phyloP scores from a whole-genome alignment of 2,888 invertebrate species.

The Agonopterix heracliana region DNA sequence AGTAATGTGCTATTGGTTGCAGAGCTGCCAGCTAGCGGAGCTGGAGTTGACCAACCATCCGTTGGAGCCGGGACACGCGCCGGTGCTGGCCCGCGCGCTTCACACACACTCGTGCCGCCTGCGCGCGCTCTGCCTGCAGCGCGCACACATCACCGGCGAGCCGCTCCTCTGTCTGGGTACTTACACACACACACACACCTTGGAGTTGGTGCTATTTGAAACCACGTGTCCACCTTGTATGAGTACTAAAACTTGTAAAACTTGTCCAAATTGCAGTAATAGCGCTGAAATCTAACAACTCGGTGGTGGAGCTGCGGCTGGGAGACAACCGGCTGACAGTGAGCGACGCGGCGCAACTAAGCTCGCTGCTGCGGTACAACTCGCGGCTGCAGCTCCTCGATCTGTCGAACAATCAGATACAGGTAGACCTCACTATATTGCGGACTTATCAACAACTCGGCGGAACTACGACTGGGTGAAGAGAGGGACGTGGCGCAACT shows the following conservation, averaged over 20 bases:
- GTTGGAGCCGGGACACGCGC: constrained; percentile 81
- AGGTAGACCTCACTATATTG: constrained; percentile 35
- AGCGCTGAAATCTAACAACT: constrained; percentile 85
- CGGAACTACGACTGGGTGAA: constrained; percentile 91
- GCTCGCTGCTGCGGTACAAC: constrained; percentile 84
- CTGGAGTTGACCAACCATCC: constrained; percentile 79
- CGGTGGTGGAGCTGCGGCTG: constrained; percentile 86
- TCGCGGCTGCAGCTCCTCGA: constrained; percentile 86
- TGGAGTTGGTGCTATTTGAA: not conserved
- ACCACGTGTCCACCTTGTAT: not conserved
- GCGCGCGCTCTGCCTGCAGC: constrained; percentile 85
- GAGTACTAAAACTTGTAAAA: not conserved
- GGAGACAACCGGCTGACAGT: constrained; percentile 87
- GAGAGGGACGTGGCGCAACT: constrained; percentile 82
- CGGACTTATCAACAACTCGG: constrained; percentile 74
- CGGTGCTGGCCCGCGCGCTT: constrained; percentile 83
- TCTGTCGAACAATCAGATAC: constrained; percentile 82
- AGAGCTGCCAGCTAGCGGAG: constrained; percentile 82
- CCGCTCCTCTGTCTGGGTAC: constrained; percentile 85
- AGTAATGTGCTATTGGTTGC: constrained; percentile 12
- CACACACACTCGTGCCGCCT: constrained; percentile 80
- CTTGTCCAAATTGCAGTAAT: constrained; percentile 78
- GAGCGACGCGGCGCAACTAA: constrained; percentile 86
- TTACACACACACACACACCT: constrained; percentile 15
- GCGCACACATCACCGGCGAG: constrained; percentile 83